These are phyloP conservation scores for Choristoneura rosaceana DNA, from an alignment of 2,888 invertebrate genomes.

Conservation along the genomic window DNA sequence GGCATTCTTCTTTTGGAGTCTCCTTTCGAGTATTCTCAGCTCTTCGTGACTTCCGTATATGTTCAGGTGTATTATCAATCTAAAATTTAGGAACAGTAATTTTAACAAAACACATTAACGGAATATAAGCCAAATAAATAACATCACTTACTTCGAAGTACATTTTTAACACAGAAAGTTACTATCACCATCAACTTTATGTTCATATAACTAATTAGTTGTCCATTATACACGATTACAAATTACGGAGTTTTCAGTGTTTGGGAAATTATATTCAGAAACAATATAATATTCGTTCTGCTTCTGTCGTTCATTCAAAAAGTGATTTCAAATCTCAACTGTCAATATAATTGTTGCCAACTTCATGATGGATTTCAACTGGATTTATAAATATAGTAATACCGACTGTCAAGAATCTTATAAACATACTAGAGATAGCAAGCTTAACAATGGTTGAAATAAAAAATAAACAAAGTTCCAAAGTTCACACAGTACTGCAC, in stretches of 20 bases:
- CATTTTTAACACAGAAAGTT: constrained; percentile 50
- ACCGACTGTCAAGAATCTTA: no score
- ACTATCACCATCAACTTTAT: constrained; percentile 16
- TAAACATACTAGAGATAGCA: no score
- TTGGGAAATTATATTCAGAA: neutral
- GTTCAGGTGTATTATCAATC: constrained; percentile 83
- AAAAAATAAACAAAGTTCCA: no score
- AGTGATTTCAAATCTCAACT: constrained; percentile 33
- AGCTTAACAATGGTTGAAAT: no score
- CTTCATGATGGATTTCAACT: neutral
- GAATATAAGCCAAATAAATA: neutral
- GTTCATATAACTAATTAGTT: constrained; percentile 2
- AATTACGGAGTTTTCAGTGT: neutral
- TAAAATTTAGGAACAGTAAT: constrained; percentile 47
- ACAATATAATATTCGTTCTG: constrained; percentile 4
- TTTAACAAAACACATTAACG: neutral
- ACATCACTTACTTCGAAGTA: constrained; percentile 65
- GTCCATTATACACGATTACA: neutral
- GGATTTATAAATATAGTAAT: neutral
- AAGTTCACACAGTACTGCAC: no score
- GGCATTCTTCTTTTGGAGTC: constrained; percentile 75
- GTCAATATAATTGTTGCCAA: constrained; percentile 11
- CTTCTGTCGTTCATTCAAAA: constrained; percentile 27
- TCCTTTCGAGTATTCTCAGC: constrained; percentile 60
- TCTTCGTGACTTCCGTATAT: constrained; percentile 67